Evolutionary conservation across 1,140 invertebrate species (phyloP).

Genomic region (Leptinotarsa undecemlineata): DNA sequence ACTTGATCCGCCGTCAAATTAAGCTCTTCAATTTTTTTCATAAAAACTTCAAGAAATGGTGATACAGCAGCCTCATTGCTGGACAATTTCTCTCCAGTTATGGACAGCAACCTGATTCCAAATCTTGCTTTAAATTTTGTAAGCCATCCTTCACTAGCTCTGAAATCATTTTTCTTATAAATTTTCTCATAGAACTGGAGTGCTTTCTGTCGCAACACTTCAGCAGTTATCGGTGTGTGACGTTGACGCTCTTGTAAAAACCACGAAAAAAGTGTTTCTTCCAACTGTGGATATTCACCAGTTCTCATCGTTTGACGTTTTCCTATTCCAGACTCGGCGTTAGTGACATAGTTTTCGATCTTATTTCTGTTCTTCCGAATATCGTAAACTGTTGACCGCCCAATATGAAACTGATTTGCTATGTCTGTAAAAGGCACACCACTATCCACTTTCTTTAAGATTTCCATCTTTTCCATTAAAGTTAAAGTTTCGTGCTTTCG

Average conservation of each 20-base stretch:
- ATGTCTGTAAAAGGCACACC: not conserved
- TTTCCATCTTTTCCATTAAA: not conserved
- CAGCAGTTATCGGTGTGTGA: not conserved
- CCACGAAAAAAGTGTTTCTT: not conserved
- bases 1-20: not conserved
- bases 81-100: not conserved
- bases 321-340: not conserved
- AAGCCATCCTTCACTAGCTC: not conserved
- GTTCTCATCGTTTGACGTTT: not conserved
- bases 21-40: not conserved
- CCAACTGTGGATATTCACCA: slow-evolving; percentile 2
- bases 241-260: not conserved
- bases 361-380: not conserved
- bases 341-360: not conserved
- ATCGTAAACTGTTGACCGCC: not conserved
- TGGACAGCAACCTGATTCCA: not conserved
- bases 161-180: slow-evolving; percentile 2
- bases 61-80: not conserved
- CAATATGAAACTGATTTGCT: not conserved
- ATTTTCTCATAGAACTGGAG: not conserved
- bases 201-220: not conserved
- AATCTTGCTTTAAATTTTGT: not conserved
- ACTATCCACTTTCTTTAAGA: not conserved
- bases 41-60: not conserved
- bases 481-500: not conserved